These are phyloP conservation scores for Lucifuga dentata DNA, from an alignment of 2,113 vertebrate genomes.

Conservation along the genomic window DNA sequence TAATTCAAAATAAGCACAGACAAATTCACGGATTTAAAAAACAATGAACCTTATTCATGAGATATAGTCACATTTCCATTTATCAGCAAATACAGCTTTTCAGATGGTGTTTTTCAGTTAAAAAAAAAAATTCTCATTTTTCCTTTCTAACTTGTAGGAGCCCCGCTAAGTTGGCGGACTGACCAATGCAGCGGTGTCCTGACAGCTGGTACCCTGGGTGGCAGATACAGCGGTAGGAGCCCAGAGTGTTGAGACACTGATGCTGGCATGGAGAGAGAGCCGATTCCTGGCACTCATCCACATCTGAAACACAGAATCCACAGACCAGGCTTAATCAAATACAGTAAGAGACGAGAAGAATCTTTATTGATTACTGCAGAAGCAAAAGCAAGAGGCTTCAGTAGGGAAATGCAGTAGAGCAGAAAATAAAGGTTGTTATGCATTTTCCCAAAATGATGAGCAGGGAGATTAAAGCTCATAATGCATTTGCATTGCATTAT, in stretches of 20 bases:
- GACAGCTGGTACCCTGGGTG: conserved; percentile 84
- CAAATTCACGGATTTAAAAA: too few relatives aligned
- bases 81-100: background rate
- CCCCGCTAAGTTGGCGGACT: conserved; percentile 37
- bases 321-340: conserved; percentile 3
- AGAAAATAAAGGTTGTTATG: background rate
- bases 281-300: conserved; percentile 86
- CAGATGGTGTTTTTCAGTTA: background rate
- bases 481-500: too few relatives aligned
- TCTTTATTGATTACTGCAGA: conserved; percentile 1
- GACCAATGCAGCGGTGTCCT: conserved; percentile 83
- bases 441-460: conserved; percentile 2
- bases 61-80: too few relatives aligned
- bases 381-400: background rate
- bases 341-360: background rate
- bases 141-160: too few relatives aligned
- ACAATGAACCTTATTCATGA: too few relatives aligned
- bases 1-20: too few relatives aligned
- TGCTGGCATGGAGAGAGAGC: conserved; percentile 84
- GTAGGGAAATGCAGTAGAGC: background rate
- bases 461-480: background rate
- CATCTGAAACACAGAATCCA: conserved; percentile 73
- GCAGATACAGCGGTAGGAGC: conserved; percentile 85
- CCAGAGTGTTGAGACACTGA: conserved; percentile 85
- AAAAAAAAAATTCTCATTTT: too few relatives aligned